Evolutionary conservation across 2,888 invertebrate genomes (phyloP).

Genomic region (Acrobasis suavella): DNA sequence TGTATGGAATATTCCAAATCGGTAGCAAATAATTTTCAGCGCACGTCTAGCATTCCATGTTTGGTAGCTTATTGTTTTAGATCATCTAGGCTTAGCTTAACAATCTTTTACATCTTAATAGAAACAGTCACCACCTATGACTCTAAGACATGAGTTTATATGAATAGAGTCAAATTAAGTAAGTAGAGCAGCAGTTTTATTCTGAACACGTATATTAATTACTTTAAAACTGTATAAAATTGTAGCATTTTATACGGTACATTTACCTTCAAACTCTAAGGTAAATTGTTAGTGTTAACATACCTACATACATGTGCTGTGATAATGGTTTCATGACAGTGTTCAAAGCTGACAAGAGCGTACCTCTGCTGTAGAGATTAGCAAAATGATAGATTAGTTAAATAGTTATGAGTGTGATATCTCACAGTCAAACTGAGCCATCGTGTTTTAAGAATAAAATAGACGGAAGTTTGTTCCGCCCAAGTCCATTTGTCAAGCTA

Average conservation of each 20-base stretch:
- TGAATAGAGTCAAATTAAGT: not conserved
- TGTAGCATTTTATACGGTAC: no score
- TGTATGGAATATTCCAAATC: conserved; percentile 14
- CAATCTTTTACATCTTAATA: not conserved
- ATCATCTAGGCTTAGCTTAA: not conserved
- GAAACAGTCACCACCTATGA: no score
- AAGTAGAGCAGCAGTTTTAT: no score
- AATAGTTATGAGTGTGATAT: conserved; percentile 16
- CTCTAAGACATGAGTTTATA: no score
- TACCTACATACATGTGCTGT: no score
- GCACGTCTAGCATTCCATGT: not conserved
- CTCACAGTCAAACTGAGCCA: conserved; percentile 23
- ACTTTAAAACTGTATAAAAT: no score
- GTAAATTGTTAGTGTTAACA: no score
- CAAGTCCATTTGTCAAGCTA: conserved; percentile 43
- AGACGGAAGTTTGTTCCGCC: conserved; percentile 48
- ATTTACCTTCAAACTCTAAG: no score
- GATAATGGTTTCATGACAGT: no score
- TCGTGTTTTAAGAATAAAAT: conserved; percentile 40
- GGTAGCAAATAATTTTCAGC: not conserved
- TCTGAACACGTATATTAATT: no score
- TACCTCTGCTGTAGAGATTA: not conserved
- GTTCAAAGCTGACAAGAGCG: no score
- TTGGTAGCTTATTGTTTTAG: not conserved
- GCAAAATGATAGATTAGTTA: not conserved